phyloP scores from a whole-genome alignment of 2,113 vertebrate species.

The Calidris pugnax region DNA sequence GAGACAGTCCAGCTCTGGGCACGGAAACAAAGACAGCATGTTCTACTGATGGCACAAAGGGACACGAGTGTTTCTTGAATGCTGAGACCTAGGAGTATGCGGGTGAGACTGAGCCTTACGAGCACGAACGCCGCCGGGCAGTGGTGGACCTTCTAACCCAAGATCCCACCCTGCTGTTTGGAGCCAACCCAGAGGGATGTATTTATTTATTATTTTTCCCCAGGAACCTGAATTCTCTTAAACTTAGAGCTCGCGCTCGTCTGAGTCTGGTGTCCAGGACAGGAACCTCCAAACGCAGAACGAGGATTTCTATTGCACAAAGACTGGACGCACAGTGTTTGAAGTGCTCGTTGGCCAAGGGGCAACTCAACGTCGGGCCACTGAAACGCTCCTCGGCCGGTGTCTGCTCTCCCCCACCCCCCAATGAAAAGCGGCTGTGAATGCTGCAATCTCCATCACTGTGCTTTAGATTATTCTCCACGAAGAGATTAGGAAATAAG shows the following conservation, averaged over 20 bases:
- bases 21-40: fast-evolving
- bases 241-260: slow-evolving; percentile 41
- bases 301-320: slow-evolving; percentile 74
- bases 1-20: background rate
- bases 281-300: background rate
- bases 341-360: slow-evolving; percentile 55
- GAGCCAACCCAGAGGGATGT: background rate
- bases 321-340: slow-evolving; percentile 36
- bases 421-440: background rate
- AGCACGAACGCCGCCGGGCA: fast-evolving
- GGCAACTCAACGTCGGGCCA: background rate
- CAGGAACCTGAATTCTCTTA: slow-evolving; percentile 34
- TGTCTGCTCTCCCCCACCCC: background rate
- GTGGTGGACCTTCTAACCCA: background rate
- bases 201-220: background rate
- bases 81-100: background rate
- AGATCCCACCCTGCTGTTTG: background rate
- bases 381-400: background rate
- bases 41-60: background rate
- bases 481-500: slow-evolving; percentile 69
- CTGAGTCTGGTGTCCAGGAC: slow-evolving; percentile 27
- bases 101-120: fast-evolving
- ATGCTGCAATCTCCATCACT: slow-evolving; percentile 38
- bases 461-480: slow-evolving; percentile 72
- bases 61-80: background rate